Base-by-base conservation (phyloP, 2,113 vertebrate genomes). In the Cranoglanis bouderius region DNA sequence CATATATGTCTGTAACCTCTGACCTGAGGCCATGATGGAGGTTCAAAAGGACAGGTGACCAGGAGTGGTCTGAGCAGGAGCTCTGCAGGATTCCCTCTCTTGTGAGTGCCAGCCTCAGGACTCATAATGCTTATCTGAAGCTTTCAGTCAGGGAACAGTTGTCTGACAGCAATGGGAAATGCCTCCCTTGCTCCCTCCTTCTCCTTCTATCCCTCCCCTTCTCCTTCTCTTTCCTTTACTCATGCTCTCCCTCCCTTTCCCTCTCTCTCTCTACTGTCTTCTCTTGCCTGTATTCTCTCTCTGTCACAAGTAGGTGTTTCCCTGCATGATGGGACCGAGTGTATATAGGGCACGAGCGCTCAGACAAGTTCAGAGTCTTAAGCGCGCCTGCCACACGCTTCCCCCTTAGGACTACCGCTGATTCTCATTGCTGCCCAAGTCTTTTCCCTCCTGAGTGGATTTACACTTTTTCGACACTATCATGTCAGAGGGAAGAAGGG, bases 161-260 rank as follows among this genome's bases (percentile, higher is more conserved):
- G 92, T 93, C 92, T 94, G 92, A 93, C 91, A 94, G 94, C 92
- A 93, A 93, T 94, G 94, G 94, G 95, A 95, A 95, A 96, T 95
- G 94, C 93, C 93, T 95, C 89, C 72, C 80, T 89, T 57, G 70
- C 55, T 88, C 88, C 35, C 77, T 92, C 93, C 92, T 92, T 92
- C 91, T 92, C 92, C 88, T 90, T 86, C 67, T 86, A 63, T 59
- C 65, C 80, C 88, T 84, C 81, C 90, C 88, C 88, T 92, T 91
- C 90, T 91, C 92, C 90, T 88, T 88, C 14, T 55, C 40, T 88
- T 78, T 49, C 49, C 84, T 65, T 77, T 49, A 86, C 49, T 84
- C 81, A 16, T 63, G 55, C 85, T 78, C 84, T 55, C 67, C 74
- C 85, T 90, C 84, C 81, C 67, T 70, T 70, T 80, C 82, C 40